Evolutionary conservation across 2,797 vertebrate species (phyloP).

Genomic region (Ambastaia sidthimunki): DNA sequence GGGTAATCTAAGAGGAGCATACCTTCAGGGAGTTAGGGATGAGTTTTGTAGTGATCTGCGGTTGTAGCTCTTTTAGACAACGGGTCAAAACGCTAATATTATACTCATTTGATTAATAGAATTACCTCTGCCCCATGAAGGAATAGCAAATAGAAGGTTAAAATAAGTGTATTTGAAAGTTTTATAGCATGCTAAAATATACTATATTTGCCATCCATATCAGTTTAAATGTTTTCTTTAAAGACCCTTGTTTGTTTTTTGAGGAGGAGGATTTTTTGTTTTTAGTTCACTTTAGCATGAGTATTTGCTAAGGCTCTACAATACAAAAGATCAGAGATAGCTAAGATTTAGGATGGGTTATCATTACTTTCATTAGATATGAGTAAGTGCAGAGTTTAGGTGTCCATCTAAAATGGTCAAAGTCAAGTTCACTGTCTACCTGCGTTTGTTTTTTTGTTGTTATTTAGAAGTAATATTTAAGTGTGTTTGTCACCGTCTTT

Average conservation of each 20-base stretch:
- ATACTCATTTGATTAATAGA: conserved; percentile 39
- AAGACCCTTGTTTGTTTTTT: conserved; percentile 10
- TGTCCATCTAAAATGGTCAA: not conserved
- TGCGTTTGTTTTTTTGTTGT: not conserved
- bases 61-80: conserved; percentile 57
- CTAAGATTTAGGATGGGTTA: not conserved
- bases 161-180: conserved; percentile 1
- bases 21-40: conserved; percentile 38
- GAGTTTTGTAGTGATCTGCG: conserved; percentile 32
- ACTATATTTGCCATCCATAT: conserved; percentile 40
- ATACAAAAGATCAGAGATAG: not conserved
- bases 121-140: conserved; percentile 37
- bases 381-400: not conserved
- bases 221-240: conserved; percentile 40
- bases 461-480: not conserved
- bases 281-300: not conserved
- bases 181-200: conserved; percentile 36
- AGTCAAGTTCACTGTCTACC: conserved; percentile 6
- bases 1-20: conserved; percentile 40
- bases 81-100: conserved; percentile 49
- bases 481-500: not conserved
- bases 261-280: not conserved
- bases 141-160: conserved; percentile 31
- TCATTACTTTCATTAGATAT: not conserved
- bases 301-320: conserved; percentile 18